Conservation (phyloP, 2,797 vertebrate genomes). For the Gymnothorax reevesii region DNA sequence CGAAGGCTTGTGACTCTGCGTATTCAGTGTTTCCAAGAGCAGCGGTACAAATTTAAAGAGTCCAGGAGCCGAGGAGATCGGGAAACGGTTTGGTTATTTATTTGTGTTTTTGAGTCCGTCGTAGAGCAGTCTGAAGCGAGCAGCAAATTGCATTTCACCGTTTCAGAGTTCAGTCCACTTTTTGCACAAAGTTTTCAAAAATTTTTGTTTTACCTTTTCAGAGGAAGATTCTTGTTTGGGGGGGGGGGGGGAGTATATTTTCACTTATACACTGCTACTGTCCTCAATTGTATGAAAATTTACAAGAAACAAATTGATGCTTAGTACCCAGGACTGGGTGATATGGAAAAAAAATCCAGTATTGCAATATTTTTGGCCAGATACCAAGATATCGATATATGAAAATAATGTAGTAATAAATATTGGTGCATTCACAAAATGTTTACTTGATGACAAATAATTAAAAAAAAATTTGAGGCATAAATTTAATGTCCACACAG, state of each 20-base stretch:
- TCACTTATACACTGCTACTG: too few species aligned
- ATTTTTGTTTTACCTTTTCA: background rate
- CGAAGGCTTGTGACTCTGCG: background rate
- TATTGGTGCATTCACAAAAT: too few species aligned
- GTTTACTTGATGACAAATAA: too few species aligned
- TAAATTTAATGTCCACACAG: too few species aligned
- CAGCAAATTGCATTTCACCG: constrained; percentile 10
- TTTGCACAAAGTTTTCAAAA: background rate
- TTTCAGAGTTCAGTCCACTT: background rate
- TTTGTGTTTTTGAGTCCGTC: constrained; percentile 10
- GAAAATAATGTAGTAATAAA: too few species aligned
- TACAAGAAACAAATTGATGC: background rate
- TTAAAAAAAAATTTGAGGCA: too few species aligned
- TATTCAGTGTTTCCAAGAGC: constrained; percentile 10
- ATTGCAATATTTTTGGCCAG: too few species aligned
- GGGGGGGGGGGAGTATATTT: too few species aligned
- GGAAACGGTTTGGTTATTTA: constrained; percentile 21
- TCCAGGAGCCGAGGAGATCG: background rate
- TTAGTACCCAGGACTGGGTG: background rate
- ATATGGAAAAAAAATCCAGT: too few species aligned
- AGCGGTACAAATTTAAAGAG: constrained; percentile 12
- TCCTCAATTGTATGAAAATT: background rate
- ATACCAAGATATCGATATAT: too few species aligned
- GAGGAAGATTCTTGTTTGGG: background rate
- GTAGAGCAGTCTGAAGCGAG: background rate